Base-by-base conservation (phyloP, 2,113 vertebrate species). In the Galeopterus variegatus region DNA sequence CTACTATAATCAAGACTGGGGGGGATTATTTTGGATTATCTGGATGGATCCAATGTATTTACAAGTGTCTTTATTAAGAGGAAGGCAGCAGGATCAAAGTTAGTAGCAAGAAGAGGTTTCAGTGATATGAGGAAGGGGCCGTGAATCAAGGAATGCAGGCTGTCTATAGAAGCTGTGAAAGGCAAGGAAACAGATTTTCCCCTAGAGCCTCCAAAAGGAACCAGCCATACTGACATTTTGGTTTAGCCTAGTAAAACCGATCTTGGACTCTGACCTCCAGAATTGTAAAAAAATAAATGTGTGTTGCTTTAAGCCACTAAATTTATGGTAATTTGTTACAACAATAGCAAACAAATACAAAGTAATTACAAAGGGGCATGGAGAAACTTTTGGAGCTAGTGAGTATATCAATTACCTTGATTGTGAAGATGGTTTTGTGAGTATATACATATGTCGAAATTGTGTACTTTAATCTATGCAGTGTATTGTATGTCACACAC, bases 41-140 rank as follows among this genome's bases (percentile, higher is more conserved):
- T 24, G 24, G 0, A 3, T 17, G 6, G n/a, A 6, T 26, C 28
- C 28, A 21, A 19, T 2, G 2, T 31, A 70, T 31, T 17, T 50
- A 70, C 8, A 28, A 28, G 36, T 12, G 9, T 33, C 23, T 65
- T 33, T 18, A 17, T 33, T 67, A 41, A 70, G 23, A 72, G 2
- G 8, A 13, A 89, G 33, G 4, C 8, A 23, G 54, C 26, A 52
- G 26, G 45, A 33, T 13, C 13, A 81, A 33, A 52, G 3, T 50
- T 54, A 73, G 45, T 60, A 76, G n/a, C 33, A 9, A 26, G n/a
- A 70, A 23, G 64, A 41, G 45, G 36, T 58, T 79, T 6, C 28
- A n/a, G 33, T 31, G 48, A 75, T 19, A 23, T 14, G 15, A 48
- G 72, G 64, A 62, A 80, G 33, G 48, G 19, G 21, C 14, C 12